Percentiles rank a stretch among this genome's conserved stretches.
Evolutionary conservation across 2,113 vertebrate species (phyloP).

Genomic region (Corydoras maculifer): DNA sequence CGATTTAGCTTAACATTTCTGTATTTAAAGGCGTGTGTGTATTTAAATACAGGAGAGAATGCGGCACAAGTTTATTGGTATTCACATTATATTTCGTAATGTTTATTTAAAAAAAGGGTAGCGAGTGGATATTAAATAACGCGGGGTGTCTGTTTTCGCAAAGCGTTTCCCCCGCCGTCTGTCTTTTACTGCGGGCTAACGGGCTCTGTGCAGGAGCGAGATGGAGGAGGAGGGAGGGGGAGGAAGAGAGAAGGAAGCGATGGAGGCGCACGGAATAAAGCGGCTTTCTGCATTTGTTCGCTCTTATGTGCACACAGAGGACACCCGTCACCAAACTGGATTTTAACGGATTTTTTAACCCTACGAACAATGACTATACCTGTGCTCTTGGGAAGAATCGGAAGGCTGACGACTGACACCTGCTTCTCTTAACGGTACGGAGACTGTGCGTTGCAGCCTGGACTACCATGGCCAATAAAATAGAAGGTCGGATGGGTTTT

Average conservation of each 20-base stretch:
- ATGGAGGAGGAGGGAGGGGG: constrained; percentile 43
- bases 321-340: background rate
- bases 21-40: no score
- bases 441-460: constrained; percentile 52
- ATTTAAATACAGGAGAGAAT: no score
- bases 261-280: constrained; percentile 58
- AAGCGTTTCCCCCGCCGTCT: constrained; percentile 65
- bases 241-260: constrained; percentile 59
- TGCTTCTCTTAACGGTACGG: constrained; percentile 63
- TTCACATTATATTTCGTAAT: no score
- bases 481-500: constrained; percentile 73
- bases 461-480: constrained; percentile 71
- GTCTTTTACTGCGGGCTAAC: constrained; percentile 64
- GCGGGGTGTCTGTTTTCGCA: constrained; percentile 68
- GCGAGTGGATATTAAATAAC: constrained; percentile 30
- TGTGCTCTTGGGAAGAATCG: constrained; percentile 57
- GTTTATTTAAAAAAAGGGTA: no score
- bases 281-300: constrained; percentile 51
- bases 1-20: no score
- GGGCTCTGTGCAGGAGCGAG: constrained; percentile 33
- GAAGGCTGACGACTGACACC: constrained; percentile 66
- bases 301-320: constrained; percentile 46
- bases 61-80: no score
- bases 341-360: no score
- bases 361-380: no score